Percentiles rank a stretch among this genome's conserved stretches.
phyloP scores from a whole-genome alignment of 2,888 invertebrate genomes.

The Diarsia brunnea region DNA sequence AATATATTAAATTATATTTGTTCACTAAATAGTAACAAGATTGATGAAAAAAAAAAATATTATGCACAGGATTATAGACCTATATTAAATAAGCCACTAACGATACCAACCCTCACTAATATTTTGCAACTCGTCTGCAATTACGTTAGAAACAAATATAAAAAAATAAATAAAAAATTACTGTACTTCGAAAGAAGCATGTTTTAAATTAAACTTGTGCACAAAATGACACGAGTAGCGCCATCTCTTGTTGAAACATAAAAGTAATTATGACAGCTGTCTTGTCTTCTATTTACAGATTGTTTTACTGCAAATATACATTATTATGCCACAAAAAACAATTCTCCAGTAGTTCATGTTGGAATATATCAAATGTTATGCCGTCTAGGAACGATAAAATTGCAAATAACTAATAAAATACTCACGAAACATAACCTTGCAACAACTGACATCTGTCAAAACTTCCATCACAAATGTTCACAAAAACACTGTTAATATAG shows the following conservation, averaged over 20 bases:
- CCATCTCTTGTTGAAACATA: conserved; percentile 75
- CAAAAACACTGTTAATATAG: conserved; percentile 80
- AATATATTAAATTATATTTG: too few relatives aligned
- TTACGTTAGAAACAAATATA: conserved; percentile 3
- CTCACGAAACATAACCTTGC: conserved; percentile 74
- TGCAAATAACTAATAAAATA: conserved; percentile 67
- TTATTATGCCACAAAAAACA: conserved; percentile 1
- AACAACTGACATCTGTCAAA: conserved; percentile 89
- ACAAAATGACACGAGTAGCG: conserved; percentile 67
- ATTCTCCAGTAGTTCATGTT: conserved; percentile 21
- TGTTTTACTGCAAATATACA: conserved; percentile 30
- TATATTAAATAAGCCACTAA: background rate
- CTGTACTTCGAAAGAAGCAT: background rate
- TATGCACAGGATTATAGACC: background rate
- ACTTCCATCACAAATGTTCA: conserved; percentile 88
- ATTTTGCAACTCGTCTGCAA: background rate
- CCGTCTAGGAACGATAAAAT: conserved; percentile 12
- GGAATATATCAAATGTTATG: conserved; percentile 9
- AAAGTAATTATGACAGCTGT: conserved; percentile 72
- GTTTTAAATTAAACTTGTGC: background rate
- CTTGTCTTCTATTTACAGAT: conserved; percentile 62
- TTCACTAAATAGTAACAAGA: background rate
- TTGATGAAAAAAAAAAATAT: conserved; percentile 21
- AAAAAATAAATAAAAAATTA: background rate
- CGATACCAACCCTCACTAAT: background rate